phyloP scores from a whole-genome alignment of 2,888 invertebrate species.

The Mechanitis messenoides region DNA sequence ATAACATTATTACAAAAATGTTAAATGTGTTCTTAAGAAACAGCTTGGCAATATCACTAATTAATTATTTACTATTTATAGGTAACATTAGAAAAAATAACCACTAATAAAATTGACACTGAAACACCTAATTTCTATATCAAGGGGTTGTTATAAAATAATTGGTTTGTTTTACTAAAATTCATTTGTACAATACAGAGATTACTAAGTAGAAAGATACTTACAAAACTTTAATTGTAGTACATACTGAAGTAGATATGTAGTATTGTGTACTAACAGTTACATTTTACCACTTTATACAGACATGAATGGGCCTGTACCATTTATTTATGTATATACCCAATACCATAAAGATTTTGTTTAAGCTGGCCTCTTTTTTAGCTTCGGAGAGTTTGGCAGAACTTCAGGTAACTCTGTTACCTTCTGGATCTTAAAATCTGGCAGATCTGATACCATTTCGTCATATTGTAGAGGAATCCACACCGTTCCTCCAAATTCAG shows the following conservation, averaged over 20 bases:
- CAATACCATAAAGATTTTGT: slow-evolving; percentile 37
- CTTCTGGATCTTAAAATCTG: slow-evolving; percentile 80
- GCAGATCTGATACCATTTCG: slow-evolving; percentile 69
- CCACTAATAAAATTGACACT: too few species aligned
- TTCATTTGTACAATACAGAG: background rate
- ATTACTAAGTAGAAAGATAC: background rate
- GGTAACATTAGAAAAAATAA: too few species aligned
- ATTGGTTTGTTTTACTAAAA: background rate
- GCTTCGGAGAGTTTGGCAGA: slow-evolving; percentile 73
- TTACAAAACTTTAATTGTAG: background rate
- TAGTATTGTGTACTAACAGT: background rate
- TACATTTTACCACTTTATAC: background rate
- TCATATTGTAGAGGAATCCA: slow-evolving; percentile 83
- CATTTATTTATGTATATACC: slow-evolving; percentile 5
- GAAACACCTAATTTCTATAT: too few species aligned
- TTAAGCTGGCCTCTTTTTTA: slow-evolving; percentile 50
- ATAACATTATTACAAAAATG: too few species aligned
- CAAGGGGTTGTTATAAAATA: too few species aligned
- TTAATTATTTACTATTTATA: too few species aligned
- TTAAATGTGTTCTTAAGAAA: too few species aligned
- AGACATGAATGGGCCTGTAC: background rate
- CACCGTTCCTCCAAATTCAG: slow-evolving; percentile 85
- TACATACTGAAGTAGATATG: background rate
- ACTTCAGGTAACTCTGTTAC: slow-evolving; percentile 79
- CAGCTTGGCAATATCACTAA: too few species aligned